phyloP scores from a whole-genome alignment of 1,140 invertebrate species.

The Mycetomoellerius zeteki region DNA sequence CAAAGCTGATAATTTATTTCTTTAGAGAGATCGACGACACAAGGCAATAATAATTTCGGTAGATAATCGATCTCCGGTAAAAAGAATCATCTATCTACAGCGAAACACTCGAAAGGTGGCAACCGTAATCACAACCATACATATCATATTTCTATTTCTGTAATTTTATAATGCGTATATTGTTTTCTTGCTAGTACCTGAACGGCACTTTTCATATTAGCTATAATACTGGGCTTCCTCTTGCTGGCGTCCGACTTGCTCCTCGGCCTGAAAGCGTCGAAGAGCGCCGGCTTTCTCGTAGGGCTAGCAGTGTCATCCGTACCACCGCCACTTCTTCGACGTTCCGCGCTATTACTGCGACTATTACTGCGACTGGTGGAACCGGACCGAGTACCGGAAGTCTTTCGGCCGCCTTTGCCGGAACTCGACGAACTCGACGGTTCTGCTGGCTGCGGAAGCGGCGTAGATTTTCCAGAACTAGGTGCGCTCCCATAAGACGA shows the following conservation, averaged over 20 bases:
- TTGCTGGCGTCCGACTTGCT: constrained; percentile 93
- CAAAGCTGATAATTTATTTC: too few species aligned
- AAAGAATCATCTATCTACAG: too few species aligned
- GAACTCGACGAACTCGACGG: constrained; percentile 81
- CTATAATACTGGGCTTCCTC: constrained; percentile 91
- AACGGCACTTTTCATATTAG: constrained; percentile 93
- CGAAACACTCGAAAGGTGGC: too few species aligned
- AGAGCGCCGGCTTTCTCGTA: constrained; percentile 91
- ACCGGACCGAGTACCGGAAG: constrained; percentile 84
- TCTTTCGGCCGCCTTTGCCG: constrained; percentile 79
- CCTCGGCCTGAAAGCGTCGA: constrained; percentile 94
- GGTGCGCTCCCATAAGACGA: constrained; percentile 80
- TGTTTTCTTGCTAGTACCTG: constrained; percentile 87
- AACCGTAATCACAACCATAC: too few species aligned
- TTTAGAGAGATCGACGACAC: too few species aligned
- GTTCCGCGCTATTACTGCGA: constrained; percentile 89
- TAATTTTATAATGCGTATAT: not conserved
- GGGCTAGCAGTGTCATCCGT: constrained; percentile 90
- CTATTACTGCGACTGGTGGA: constrained; percentile 87
- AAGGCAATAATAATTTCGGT: too few species aligned
- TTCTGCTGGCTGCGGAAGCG: constrained; percentile 80
- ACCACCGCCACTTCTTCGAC: constrained; percentile 88
- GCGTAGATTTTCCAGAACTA: constrained; percentile 83
- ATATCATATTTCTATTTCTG: not conserved
- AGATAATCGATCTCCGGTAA: too few species aligned